Evolutionary conservation across 2,113 vertebrate genomes (phyloP), one percentile per base, ranked within the genome.

Genomic region (Crocuta crocuta): DNA sequence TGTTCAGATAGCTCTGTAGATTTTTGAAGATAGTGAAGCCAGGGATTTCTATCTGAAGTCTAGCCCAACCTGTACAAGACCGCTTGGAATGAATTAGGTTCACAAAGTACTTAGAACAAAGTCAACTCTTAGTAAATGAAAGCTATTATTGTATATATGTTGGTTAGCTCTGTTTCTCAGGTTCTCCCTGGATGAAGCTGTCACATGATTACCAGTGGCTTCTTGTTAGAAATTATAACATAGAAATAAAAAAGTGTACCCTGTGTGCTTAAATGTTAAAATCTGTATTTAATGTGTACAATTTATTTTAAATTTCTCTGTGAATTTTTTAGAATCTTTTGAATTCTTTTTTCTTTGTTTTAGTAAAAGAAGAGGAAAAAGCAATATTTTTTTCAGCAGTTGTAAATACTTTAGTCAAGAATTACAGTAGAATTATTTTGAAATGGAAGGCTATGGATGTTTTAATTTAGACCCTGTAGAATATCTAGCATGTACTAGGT

Each of bases 71-170:
- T 76, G 26, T 2, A 21, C 70, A 55, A 39, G 55, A 66, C 31
- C n/a, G 89, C 61, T 92, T 53, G 48, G 70, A 76, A 89, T 61
- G 81, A 43, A 78, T 68, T 61, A 93, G 91, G 33, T 70, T 95
- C 74, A 45, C 61, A 61, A 84, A 96, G 33, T 78, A 26, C 58
- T 88, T 78, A 63, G 65, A 96, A 61, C 45, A 93, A 90, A 66
- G 28, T 71, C 91, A 95, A 12, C 80, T 82, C 33, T 71, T 81
- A 94, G 88, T 97, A 93, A 95, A 91, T 95, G 85, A 50, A 78
- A 93, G 39, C 85, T 86, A 70, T 96, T 97, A 78, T 91, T 53
- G 48, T 85, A 45, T 58, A 7, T 33, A 74, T 82, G 33, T 82
- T 94, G 84, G 50, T 78, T 78, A 88, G 71, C 48, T 87, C 91